Percentiles rank a stretch among this genome's conserved stretches.
These are phyloP conservation scores for Phenacoccus solenopsis DNA, from an alignment of 1,140 invertebrate species.

Conservation along the genomic window DNA sequence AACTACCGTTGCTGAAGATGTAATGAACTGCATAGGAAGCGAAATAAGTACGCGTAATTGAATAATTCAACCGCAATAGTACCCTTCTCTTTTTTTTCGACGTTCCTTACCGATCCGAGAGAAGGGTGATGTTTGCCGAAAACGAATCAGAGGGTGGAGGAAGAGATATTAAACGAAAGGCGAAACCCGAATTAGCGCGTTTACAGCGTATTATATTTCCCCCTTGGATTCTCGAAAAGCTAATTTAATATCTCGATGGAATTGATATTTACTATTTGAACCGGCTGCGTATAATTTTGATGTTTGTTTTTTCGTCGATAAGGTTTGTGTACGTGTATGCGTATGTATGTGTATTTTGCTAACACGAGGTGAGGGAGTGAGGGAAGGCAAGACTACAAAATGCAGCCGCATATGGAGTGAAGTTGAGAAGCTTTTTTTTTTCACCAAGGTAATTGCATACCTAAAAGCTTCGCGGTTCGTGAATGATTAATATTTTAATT, in stretches of 20 bases:
- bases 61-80: neutral
- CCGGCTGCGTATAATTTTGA: neutral
- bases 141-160: neutral
- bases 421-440: too few species aligned
- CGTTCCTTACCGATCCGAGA: too few species aligned
- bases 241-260: neutral
- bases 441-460: too few species aligned
- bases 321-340: too few species aligned
- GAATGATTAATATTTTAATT: conserved; percentile 4
- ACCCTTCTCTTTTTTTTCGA: neutral
- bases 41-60: neutral
- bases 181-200: neutral
- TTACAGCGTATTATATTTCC: neutral
- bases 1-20: too few species aligned
- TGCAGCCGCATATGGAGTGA: too few species aligned
- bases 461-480: too few species aligned
- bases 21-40: too few species aligned
- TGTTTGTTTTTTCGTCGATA: neutral
- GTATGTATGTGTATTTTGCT: too few species aligned
- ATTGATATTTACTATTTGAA: neutral
- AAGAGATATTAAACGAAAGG: neutral
- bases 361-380: too few species aligned
- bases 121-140: neutral
- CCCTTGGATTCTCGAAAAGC: neutral
- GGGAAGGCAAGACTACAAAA: too few species aligned